Base-by-base conservation (phyloP, 1,140 invertebrate species). In the Drosophila simulans region DNA sequence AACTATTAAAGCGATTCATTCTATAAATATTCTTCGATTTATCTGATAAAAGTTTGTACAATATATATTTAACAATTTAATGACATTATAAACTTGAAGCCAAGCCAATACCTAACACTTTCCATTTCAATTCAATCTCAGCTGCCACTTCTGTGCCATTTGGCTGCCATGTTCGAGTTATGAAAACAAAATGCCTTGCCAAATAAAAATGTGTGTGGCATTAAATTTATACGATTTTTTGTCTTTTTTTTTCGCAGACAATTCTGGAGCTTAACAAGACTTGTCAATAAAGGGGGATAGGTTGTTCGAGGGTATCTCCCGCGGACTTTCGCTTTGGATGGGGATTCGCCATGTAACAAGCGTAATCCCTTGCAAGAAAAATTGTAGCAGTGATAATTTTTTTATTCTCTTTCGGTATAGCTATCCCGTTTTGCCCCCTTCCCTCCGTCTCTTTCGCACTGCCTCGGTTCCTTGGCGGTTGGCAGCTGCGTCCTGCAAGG, bases 381-480 rank as follows among this genome's bases (percentile, higher is more conserved):
- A 88, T 89, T 83, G 80, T 88, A 65, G 80, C 84, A 80, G 72
- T 88, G 79, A 83, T 83, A 89, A 88, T 83, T 73, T 89, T 80
- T 77, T 80, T 85, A 72, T 65, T 82, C 40, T 75, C 63, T 70
- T 43, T 78, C 22, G 37, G 25, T 31, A 34, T 42, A 42, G 72
- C 48, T 54, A 35, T 42, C 40, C 57, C 27, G 22, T 13, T 37
- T 31, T 15, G 11, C 39, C 39, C 37, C 20, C 5, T 15, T 5
- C 25, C 1, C 22, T 25, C 5, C 8, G 5, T 55, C 62, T 12
- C 49, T 37, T 17, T 42, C 20, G 20, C 46, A 17, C 58, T 55
- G 35, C n/a, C 17, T 22, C 17, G n/a, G 39, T 25, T 56, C 56
- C 51, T 56, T 51, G 65, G 59, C 72, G 45, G 56, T 63, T 54